Evolutionary conservation across 2,113 vertebrate species (phyloP), one percentile per base, ranked within the genome.

Genomic region (Laticauda colubrina): DNA sequence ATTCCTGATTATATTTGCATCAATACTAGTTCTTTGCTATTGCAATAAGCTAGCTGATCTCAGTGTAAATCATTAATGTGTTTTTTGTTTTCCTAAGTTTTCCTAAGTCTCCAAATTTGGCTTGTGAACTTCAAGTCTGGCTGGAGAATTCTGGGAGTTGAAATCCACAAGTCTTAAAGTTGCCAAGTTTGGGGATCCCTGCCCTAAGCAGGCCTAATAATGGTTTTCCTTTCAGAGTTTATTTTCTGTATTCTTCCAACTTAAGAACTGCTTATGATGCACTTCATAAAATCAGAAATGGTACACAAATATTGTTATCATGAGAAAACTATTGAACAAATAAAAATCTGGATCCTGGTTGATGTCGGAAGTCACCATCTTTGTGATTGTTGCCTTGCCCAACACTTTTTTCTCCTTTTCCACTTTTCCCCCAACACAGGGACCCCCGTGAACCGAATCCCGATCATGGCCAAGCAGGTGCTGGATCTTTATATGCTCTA

Each of bases 391-490:
- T 81, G 48, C 85, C 24, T 51, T 3, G 85, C 45, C 85, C 48
- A 51, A 48, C 11, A 14, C 48, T 15, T 51, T 51, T 87, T 51
- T 24, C 85, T 51, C 48, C 26, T 75, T 55, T 55, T 7, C 20
- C 23, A 6, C 45, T 11, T 51, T 53, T 18, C 43, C 23, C 5
- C 14, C 24, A 45, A 14, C 91, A 0, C 95, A 99, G 99, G 99
- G 93, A 99, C 99, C 0, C 99, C 99, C 0, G 99, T 99, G 95
- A 99, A 99, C 97, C 97, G 99, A 59, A 99, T 99, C 96, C 99
- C 99, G 94, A 99, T 99, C 97, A 99, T 99, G 99, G 99, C 99
- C 94, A 99, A 99, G 97, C 99, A 99, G 96, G 99, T 99, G 91
- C 97, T 99, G 75, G 99, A 99, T 95, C 98, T 99, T 81, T 99